phyloP scores from a whole-genome alignment of 1,140 invertebrate species.

The Nasonia longicornis region DNA sequence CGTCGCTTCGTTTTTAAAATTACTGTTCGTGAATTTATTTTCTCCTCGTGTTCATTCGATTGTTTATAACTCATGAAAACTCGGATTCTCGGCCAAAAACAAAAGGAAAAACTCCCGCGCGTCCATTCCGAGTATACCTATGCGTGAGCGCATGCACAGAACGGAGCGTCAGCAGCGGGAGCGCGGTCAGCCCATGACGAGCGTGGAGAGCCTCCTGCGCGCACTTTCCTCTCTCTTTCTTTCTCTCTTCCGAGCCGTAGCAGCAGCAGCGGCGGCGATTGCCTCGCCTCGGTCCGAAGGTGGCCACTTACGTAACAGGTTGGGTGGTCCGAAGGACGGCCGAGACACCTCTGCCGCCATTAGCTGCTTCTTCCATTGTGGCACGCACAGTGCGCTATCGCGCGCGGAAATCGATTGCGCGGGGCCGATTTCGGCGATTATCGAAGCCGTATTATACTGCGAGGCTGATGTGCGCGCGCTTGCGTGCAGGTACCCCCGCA shows the following conservation, averaged over 20 bases:
- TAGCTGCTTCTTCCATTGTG: conserved; percentile 7
- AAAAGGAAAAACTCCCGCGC: neutral
- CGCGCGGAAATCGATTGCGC: neutral
- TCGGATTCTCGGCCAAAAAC: too few relatives aligned
- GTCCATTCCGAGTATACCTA: neutral
- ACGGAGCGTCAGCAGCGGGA: too few relatives aligned
- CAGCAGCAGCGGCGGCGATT: conserved; percentile 27
- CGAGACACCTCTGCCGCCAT: conserved; percentile 52
- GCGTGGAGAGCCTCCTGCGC: neutral
- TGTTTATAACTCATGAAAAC: too few relatives aligned
- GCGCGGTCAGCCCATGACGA: neutral
- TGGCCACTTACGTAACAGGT: conserved; percentile 54
- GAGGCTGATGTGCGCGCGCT: too few relatives aligned
- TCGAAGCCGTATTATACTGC: neutral
- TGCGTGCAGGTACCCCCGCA: conserved; percentile 16
- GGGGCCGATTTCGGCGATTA: neutral
- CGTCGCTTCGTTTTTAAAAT: too few relatives aligned
- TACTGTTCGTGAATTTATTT: too few relatives aligned
- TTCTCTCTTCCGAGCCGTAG: neutral
- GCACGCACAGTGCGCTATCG: neutral
- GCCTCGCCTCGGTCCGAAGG: conserved; percentile 38
- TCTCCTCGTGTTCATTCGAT: too few relatives aligned
- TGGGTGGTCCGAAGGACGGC: conserved; percentile 55
- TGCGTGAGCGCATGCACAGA: neutral
- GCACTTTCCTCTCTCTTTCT: conserved; percentile 1